Evolutionary conservation across 2,888 invertebrate species (phyloP).

Genomic region (Macrosoma leucophasiata): DNA sequence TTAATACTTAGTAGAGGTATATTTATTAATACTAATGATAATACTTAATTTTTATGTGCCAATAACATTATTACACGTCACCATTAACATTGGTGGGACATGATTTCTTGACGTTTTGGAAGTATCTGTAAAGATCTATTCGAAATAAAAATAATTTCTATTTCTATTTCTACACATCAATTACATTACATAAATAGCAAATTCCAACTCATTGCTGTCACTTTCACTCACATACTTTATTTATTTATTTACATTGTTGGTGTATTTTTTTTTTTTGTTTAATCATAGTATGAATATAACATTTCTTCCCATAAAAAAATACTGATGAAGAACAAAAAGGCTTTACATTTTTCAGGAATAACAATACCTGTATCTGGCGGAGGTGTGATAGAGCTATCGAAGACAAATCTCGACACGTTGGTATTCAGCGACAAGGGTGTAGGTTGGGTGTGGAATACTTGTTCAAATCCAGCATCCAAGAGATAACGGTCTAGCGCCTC

Average conservation of each 20-base stretch:
- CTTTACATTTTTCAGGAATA: constrained; percentile 3
- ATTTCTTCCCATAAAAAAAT: neutral
- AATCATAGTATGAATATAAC: too few relatives aligned
- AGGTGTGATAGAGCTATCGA: constrained; percentile 57
- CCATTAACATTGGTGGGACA: neutral
- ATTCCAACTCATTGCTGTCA: constrained; percentile 7
- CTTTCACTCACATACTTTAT: too few relatives aligned
- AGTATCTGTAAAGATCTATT: too few relatives aligned
- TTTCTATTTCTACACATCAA: neutral
- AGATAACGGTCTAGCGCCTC: constrained; percentile 90
- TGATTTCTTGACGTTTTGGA: too few relatives aligned
- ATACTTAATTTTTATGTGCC: too few relatives aligned
- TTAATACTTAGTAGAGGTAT: too few relatives aligned
- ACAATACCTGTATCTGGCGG: constrained; percentile 51
- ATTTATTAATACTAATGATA: too few relatives aligned
- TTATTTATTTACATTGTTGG: too few relatives aligned
- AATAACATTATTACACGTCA: neutral
- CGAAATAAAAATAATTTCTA: too few relatives aligned
- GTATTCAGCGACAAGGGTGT: constrained; percentile 37
- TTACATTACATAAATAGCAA: neutral
- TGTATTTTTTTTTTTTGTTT: too few relatives aligned
- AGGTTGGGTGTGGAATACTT: constrained; percentile 80
- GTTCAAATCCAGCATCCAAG: constrained; percentile 87
- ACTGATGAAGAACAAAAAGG: neutral
- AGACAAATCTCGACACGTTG: constrained; percentile 49